phyloP scores from a whole-genome alignment of 2,888 invertebrate genomes.

The Ellobium chinense region DNA sequence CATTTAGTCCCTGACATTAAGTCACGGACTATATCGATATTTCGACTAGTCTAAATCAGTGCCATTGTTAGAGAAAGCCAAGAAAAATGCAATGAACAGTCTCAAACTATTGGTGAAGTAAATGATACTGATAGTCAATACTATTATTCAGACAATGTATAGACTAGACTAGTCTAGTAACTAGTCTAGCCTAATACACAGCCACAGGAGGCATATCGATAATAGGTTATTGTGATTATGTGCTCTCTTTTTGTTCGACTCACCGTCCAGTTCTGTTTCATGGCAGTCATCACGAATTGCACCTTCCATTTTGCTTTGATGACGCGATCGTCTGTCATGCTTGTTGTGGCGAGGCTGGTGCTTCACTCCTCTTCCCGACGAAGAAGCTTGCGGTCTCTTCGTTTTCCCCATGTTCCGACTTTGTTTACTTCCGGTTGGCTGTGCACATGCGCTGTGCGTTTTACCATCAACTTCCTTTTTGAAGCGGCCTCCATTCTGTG shows the following conservation, averaged over 20 bases:
- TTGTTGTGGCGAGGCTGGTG: constrained; percentile 18
- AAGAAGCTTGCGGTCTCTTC: constrained; percentile 5
- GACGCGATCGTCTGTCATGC: constrained; percentile 24
- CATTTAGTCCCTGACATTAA: too few species aligned
- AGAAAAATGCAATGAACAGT: too few species aligned
- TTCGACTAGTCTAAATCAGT: too few species aligned
- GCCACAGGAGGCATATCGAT: too few species aligned
- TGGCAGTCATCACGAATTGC: neutral
- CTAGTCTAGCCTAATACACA: too few species aligned
- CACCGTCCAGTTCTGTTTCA: constrained; percentile 11
- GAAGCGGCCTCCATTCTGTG: neutral
- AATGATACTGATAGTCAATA: too few species aligned
- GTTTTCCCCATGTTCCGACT: constrained; percentile 38
- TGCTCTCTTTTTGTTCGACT: too few species aligned
- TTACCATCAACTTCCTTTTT: constrained; percentile 31
- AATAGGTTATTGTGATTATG: neutral
- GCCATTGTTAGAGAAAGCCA: too few species aligned
- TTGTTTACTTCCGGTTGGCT: constrained; percentile 15
- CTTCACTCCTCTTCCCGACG: neutral
- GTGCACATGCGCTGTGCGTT: neutral
- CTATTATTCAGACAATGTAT: too few species aligned
- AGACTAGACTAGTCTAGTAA: too few species aligned
- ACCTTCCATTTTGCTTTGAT: constrained; percentile 23
- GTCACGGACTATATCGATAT: too few species aligned
- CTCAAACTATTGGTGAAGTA: too few species aligned